Conservation (phyloP, 2,888 invertebrate genomes). For the Theristus sp. region DNA sequence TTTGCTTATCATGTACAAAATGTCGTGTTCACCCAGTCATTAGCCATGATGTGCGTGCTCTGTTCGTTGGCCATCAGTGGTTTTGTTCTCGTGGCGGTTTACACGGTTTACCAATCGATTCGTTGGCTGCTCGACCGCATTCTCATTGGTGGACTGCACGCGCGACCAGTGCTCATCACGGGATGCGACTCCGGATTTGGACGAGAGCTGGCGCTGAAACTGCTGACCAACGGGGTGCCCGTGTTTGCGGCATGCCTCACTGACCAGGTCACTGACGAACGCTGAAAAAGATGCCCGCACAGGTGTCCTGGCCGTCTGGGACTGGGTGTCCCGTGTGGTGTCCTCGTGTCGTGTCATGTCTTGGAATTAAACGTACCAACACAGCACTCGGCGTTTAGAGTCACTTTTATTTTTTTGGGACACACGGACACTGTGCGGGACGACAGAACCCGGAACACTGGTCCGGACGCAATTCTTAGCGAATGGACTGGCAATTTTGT, state of each 20-base stretch:
- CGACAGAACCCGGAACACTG: too few relatives aligned
- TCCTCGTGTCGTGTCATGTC: too few relatives aligned
- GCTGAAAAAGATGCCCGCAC: neutral
- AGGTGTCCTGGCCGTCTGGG: neutral
- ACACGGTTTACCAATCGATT: neutral
- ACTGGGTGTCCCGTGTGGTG: too few relatives aligned
- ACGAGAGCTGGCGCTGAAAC: conserved; percentile 22
- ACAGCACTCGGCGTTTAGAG: too few relatives aligned
- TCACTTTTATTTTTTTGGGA: neutral
- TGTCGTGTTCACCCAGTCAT: too few relatives aligned
- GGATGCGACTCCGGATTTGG: conserved; percentile 32
- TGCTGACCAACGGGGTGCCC: conserved; percentile 45
- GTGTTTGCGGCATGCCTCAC: conserved; percentile 57
- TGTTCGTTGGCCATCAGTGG: too few relatives aligned
- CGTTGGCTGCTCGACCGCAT: neutral
- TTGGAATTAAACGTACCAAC: too few relatives aligned
- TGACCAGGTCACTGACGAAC: conserved; percentile 9
- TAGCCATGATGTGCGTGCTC: too few relatives aligned
- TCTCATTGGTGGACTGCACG: neutral
- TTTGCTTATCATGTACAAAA: too few relatives aligned
- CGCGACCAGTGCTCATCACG: conserved; percentile 12
- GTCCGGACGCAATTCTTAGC: too few relatives aligned
- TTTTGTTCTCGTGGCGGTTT: neutral
- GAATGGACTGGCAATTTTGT: too few relatives aligned
- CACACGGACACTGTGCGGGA: too few relatives aligned